phyloP scores from a whole-genome alignment of 2,888 invertebrate species.

The Tethea ocularis region DNA sequence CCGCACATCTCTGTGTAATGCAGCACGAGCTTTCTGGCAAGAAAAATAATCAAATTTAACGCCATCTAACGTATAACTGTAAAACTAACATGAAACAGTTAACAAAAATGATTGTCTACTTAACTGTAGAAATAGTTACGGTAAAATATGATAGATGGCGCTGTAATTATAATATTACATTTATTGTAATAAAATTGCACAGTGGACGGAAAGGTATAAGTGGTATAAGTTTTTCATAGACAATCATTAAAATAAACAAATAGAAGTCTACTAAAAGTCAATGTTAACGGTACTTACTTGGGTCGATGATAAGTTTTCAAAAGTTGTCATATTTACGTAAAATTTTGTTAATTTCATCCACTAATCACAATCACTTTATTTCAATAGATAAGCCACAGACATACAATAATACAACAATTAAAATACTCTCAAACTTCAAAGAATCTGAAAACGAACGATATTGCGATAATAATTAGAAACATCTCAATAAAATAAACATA shows the following conservation, averaged over 20 bases:
- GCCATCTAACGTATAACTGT: constrained; percentile 36
- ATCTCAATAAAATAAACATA: too few relatives aligned
- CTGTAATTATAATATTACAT: neutral
- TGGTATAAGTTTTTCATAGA: too few relatives aligned
- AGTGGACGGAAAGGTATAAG: too few relatives aligned
- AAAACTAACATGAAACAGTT: constrained; percentile 12
- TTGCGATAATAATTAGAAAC: too few relatives aligned
- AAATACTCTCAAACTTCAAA: too few relatives aligned
- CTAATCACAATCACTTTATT: neutral
- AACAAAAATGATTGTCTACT: neutral
- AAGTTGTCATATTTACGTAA: constrained; percentile 44
- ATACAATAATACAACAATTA: too few relatives aligned
- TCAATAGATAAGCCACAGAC: too few relatives aligned
- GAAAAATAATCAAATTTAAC: constrained; percentile 19
- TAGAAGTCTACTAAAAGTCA: too few relatives aligned
- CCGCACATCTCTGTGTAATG: constrained; percentile 81
- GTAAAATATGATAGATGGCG: neutral
- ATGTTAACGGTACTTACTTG: constrained; percentile 46
- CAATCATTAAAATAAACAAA: too few relatives aligned
- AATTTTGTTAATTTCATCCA: neutral
- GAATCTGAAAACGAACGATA: too few relatives aligned
- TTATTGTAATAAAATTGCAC: neutral
- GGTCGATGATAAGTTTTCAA: constrained; percentile 50
- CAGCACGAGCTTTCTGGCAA: constrained; percentile 83
- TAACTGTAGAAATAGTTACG: neutral